A percentile compares a stretch with the other conserved stretches of the same genome.
Conservation (phyloP, 2,888 invertebrate genomes). For the Melieria picta region DNA sequence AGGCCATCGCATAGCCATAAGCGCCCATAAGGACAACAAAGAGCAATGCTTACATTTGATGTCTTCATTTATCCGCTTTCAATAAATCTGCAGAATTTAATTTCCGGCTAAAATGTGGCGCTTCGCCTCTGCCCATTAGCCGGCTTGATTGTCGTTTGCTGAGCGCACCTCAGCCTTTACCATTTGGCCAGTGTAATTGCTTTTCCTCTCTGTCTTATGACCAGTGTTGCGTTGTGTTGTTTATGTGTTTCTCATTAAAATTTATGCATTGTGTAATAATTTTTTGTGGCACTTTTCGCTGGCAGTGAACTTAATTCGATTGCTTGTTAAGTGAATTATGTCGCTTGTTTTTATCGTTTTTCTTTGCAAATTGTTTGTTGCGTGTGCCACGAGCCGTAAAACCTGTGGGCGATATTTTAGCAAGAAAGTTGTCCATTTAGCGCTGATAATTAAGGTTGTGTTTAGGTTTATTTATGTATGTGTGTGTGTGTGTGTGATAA, state of each 20-base stretch:
- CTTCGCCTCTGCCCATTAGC: constrained; percentile 20
- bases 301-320: constrained; percentile 56
- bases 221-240: neutral
- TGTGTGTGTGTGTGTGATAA: too few relatives aligned
- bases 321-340: constrained; percentile 49
- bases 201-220: constrained; percentile 15
- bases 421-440: too few relatives aligned
- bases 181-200: constrained; percentile 40
- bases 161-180: constrained; percentile 48
- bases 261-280: constrained; percentile 40
- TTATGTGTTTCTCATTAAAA: constrained; percentile 36
- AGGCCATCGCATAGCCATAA: too few relatives aligned
- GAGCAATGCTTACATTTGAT: too few relatives aligned
- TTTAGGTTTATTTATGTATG: too few relatives aligned
- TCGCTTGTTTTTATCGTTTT: constrained; percentile 44
- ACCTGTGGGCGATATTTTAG: too few relatives aligned
- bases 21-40: too few relatives aligned
- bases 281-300: constrained; percentile 24
- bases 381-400: too few relatives aligned
- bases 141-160: constrained; percentile 41
- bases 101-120: constrained; percentile 57
- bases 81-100: constrained; percentile 64
- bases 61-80: constrained; percentile 62
- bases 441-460: too few relatives aligned
- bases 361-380: too few relatives aligned